Base-by-base conservation (phyloP, 2,113 vertebrate species). In the Choloepus hoffmanni region DNA sequence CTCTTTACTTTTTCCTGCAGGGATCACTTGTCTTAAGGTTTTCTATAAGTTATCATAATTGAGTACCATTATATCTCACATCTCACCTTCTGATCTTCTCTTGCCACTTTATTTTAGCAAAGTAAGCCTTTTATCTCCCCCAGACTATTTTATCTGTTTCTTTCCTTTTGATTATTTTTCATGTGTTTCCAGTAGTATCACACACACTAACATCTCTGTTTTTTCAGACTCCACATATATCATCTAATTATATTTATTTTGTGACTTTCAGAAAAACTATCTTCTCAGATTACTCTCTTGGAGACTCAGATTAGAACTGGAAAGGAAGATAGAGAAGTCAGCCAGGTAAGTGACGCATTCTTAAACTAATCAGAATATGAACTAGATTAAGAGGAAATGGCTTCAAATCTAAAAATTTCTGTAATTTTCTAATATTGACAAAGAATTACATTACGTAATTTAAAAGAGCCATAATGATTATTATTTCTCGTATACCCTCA, bases 231-330 rank as follows among this genome's bases (percentile, higher is more conserved):
- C 28, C 36, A 48, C 7, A 55, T 85, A 36, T 50, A 55, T 90
- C 50, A 90, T 78, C 48, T 97, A 96, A 97, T 85, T n/a, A 36
- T 93, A 65, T 85, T 94, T 78, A 68, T 94, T 93, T 92, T 96
- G 63, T 97, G 63, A 90, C 36, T 98, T 98, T 98, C 98, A 99
- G 98, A 98, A 97, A 90, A 90, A 12, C 77, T 96, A 0, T 90
- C 11, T 85, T 96, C 93, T 89, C 92, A 94, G 10, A 74, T 96
- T 93, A 21, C 70, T 89, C 58, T 96, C 48, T 81, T 58, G 82
- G 94, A 97, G 43, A 86, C 92, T 93, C 95, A 96, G 55, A 92
- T 73, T 92, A 97, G 88, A 97, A 50, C 26, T 90, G 60, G 72
- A 62, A 87, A 95, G 65, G 23, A 89, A 87, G 45, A 90, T 23